Evolutionary conservation across 1,140 invertebrate species (phyloP).

Genomic region (Cydia pomonella): DNA sequence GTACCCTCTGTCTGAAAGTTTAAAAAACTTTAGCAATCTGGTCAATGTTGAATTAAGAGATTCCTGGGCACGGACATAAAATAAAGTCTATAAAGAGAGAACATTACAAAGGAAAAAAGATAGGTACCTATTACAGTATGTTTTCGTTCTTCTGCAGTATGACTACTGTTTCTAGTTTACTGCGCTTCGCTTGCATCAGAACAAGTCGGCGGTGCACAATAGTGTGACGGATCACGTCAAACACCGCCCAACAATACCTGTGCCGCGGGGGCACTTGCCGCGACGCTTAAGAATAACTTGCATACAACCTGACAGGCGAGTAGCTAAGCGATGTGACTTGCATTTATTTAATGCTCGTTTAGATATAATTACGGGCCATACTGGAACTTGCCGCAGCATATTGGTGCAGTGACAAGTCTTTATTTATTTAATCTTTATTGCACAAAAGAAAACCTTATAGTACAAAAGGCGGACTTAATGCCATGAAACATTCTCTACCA

Average conservation of each 20-base stretch:
- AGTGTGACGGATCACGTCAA: constrained; percentile 30
- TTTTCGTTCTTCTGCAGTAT: background rate
- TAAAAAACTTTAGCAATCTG: too few relatives aligned
- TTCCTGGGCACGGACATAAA: too few relatives aligned
- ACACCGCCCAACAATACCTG: background rate
- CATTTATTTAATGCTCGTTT: constrained; percentile 9
- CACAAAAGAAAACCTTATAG: too few relatives aligned
- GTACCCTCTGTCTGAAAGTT: too few relatives aligned
- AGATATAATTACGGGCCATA: background rate
- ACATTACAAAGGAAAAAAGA: too few relatives aligned
- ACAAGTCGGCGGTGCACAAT: constrained; percentile 12
- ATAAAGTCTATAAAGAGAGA: too few relatives aligned
- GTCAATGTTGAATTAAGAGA: too few relatives aligned
- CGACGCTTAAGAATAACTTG: background rate
- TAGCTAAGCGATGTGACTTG: constrained; percentile 18
- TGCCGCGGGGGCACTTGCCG: constrained; percentile 11
- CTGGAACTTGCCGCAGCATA: background rate
- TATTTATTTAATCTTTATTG: too few relatives aligned
- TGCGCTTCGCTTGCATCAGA: constrained; percentile 14
- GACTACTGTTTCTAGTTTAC: constrained; percentile 5
- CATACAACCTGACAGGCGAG: background rate
- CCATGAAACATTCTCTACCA: too few relatives aligned
- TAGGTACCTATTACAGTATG: background rate
- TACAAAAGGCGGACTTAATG: too few relatives aligned
- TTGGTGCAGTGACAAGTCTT: too few relatives aligned